Percentiles rank a stretch among this genome's conserved stretches.
phyloP scores from a whole-genome alignment of 2,797 vertebrate genomes.

The Diplodus puntazzo region DNA sequence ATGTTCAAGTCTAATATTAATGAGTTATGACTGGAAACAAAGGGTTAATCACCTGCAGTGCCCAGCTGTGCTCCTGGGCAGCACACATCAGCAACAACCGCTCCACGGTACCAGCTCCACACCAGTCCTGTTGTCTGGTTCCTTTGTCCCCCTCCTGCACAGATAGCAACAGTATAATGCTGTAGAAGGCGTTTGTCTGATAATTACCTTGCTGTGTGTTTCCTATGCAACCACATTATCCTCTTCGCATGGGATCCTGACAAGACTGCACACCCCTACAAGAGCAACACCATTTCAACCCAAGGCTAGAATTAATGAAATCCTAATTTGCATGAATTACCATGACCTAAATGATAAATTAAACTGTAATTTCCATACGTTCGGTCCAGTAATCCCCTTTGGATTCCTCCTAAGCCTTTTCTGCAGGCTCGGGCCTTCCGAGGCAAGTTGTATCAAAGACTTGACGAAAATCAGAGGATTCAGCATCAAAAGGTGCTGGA shows the following conservation, averaged over 20 bases:
- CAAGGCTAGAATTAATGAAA: constrained; percentile 69
- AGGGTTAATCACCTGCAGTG: background rate
- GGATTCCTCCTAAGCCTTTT: constrained; percentile 65
- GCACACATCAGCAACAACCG: background rate
- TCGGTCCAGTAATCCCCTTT: constrained; percentile 67
- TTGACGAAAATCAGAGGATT: constrained; percentile 57
- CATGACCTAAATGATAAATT: constrained; percentile 78
- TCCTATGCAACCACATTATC: background rate
- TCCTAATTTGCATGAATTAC: constrained; percentile 78
- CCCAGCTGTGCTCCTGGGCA: background rate
- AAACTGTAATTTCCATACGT: constrained; percentile 80
- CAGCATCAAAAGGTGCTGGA: constrained; percentile 60
- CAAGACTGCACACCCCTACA: constrained; percentile 36
- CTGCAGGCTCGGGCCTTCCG: constrained; percentile 37
- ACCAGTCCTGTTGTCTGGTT: background rate
- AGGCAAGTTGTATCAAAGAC: constrained; percentile 62
- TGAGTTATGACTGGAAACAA: background rate
- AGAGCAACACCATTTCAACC: constrained; percentile 55
- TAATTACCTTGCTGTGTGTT: constrained; percentile 21
- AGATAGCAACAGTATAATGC: background rate
- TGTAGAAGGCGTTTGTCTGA: constrained; percentile 8
- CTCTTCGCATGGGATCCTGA: constrained; percentile 26
- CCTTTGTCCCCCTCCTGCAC: background rate
- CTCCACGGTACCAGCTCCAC: background rate
- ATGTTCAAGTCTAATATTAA: background rate